These are phyloP conservation scores for Acyrthosiphon pisum DNA, from an alignment of 1,140 invertebrate genomes.

Conservation along the genomic window DNA sequence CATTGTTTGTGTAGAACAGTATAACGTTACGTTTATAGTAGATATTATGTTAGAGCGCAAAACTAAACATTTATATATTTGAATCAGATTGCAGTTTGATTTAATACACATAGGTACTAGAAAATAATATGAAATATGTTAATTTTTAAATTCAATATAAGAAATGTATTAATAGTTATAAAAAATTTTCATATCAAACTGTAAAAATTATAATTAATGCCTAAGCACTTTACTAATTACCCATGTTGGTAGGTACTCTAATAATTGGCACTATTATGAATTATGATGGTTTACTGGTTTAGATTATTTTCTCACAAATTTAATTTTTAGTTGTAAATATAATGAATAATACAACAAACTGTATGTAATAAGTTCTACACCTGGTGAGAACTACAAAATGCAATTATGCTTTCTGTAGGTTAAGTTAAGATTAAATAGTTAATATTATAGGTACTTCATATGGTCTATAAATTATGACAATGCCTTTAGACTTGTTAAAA, in stretches of 20 bases:
- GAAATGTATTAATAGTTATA: neutral
- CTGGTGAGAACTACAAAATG: neutral
- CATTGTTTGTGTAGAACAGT: neutral
- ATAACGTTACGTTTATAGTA: neutral
- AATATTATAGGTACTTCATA: neutral
- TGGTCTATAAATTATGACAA: constrained; percentile 3
- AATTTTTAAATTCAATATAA: constrained; percentile 9
- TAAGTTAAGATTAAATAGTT: neutral
- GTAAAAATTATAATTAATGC: neutral
- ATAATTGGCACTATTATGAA: neutral
- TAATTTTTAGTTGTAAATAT: neutral
- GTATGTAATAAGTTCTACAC: neutral
- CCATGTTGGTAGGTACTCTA: neutral
- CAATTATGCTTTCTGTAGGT: neutral
- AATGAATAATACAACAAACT: neutral
- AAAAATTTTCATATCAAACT: neutral
- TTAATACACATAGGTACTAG: too few relatives aligned
- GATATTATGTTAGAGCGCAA: neutral
- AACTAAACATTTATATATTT: neutral
- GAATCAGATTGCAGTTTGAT: neutral
- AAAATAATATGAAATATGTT: neutral
- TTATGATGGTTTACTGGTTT: neutral
- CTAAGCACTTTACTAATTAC: neutral
- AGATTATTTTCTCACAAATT: neutral
- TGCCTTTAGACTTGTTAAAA: neutral